Base-by-base conservation (phyloP, 2,797 vertebrate species). In the Catharus ustulatus region DNA sequence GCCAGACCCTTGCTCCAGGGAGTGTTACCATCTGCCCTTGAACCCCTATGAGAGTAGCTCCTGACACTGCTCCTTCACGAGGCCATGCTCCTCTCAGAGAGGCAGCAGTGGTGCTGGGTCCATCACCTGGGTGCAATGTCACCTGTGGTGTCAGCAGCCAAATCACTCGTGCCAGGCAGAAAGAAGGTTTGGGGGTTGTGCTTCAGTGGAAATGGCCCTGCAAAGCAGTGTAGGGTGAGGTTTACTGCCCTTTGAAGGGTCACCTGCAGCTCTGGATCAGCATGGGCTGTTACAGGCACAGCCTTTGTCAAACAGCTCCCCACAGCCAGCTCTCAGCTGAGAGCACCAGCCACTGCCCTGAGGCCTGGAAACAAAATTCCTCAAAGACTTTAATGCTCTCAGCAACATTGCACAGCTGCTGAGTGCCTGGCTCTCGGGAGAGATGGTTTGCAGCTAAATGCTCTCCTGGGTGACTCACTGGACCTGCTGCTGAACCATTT, bases 271-370 rank as follows among this genome's bases (percentile, higher is more conserved):
- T 24, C n/a, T 34, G 55, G 64, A 57, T 29, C 38, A 69, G 24
- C 62, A 43, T 0, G 17, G 45, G 17, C 13, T 22, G 1, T 22
- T n/a, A 21, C 74, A 84, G 64, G 20, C 23, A 29, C 23, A 55
- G 66, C 12, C 51, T 69, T 84, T 84, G 48, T 21, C 63, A 74
- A 20, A 13, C 36, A 49, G 5, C 5, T 81, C 14, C 51, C 51
- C 34, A 9, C 7, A 36, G 59, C 23, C 18, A 2, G 30, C 11
- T 63, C 6, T 2, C 49, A 17, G 49, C 15, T 13, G 43, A 72
- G 36, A 0, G 2, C 2, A 12, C 15, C 11, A 6, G 36, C 14
- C 66, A 12, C 43, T 36, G 49, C 40, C 58, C 27, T 0, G 0
- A 63, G n/a, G 58, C 36, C 63, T 16, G 42, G 75, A 75, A 82